Percentiles rank a stretch among this genome's conserved stretches.
Evolutionary conservation across 1,140 invertebrate species (phyloP).

Genomic region (Drosophila dunni): DNA sequence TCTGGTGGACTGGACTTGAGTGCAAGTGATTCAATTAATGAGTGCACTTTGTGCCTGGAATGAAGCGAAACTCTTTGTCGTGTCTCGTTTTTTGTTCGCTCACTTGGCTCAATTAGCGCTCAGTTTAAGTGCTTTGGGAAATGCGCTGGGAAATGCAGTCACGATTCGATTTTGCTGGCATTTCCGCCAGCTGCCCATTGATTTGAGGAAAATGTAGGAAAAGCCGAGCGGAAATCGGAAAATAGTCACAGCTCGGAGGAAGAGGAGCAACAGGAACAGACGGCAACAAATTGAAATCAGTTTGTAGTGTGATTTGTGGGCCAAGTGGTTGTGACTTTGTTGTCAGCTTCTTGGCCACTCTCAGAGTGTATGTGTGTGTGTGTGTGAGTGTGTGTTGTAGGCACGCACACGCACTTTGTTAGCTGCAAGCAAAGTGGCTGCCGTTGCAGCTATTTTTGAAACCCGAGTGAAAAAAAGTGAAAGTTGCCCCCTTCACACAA

Average conservation of each 20-base stretch:
- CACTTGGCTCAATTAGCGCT: slow-evolving; percentile 15
- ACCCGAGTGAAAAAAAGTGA: slow-evolving; percentile 64
- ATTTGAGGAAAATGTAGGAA: not conserved
- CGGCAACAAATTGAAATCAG: not conserved
- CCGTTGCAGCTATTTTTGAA: slow-evolving; percentile 44
- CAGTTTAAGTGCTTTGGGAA: slow-evolving; percentile 37
- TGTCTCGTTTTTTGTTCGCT: not conserved
- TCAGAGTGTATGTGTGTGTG: not conserved
- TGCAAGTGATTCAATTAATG: slow-evolving; percentile 50
- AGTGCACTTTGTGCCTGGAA: slow-evolving; percentile 35
- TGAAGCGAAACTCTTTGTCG: slow-evolving; percentile 18
- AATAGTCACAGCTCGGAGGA: not conserved
- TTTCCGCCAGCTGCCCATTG: slow-evolving; percentile 39
- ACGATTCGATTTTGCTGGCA: slow-evolving; percentile 33
- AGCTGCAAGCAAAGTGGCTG: slow-evolving; percentile 35
- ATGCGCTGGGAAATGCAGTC: slow-evolving; percentile 39
- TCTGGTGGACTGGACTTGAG: not conserved
- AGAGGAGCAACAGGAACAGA: not conserved
- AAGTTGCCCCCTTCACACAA: slow-evolving; percentile 53
- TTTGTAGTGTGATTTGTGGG: not conserved
- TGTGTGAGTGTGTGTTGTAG: slow-evolving; percentile 3
- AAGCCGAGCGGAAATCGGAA: slow-evolving; percentile 24
- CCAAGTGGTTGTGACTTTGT: slow-evolving; percentile 34
- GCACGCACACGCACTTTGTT: slow-evolving; percentile 47
- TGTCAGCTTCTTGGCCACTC: slow-evolving; percentile 7